Percentiles rank a stretch among this genome's conserved stretches.
Evolutionary conservation across 1,140 invertebrate genomes (phyloP).

Genomic region (Dendrolimus punctatus): DNA sequence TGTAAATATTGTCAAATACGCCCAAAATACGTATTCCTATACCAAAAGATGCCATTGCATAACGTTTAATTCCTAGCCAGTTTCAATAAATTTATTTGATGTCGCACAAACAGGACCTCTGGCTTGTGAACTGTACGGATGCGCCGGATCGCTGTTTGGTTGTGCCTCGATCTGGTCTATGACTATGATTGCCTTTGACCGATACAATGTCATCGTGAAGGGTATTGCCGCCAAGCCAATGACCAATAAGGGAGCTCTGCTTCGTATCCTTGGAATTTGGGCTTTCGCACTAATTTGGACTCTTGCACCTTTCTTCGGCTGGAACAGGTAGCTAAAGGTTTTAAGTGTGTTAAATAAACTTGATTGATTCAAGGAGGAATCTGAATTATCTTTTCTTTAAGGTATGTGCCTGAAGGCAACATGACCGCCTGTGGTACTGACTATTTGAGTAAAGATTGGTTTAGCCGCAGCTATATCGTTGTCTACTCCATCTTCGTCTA

Average conservation of each 20-base stretch:
- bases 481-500: constrained; percentile 77
- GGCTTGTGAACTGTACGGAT: constrained; percentile 87
- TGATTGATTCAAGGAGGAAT: too few relatives aligned
- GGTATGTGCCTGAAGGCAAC: constrained; percentile 87
- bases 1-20: too few relatives aligned
- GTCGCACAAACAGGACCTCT: constrained; percentile 72
- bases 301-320: constrained; percentile 78
- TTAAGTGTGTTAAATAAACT: too few relatives aligned
- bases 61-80: too few relatives aligned
- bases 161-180: constrained; percentile 90
- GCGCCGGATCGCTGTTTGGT: constrained; percentile 86
- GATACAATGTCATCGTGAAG: constrained; percentile 91
- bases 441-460: constrained; percentile 78
- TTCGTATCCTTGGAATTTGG: constrained; percentile 81
- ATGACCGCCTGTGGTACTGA: constrained; percentile 87
- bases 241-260: constrained; percentile 78
- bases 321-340: constrained; percentile 72
- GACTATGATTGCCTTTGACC: constrained; percentile 88
- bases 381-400: constrained; percentile 8
- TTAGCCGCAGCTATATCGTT: constrained; percentile 77
- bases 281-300: constrained; percentile 79
- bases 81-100: too few relatives aligned
- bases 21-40: too few relatives aligned
- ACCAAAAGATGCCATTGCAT: too few relatives aligned
- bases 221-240: constrained; percentile 78